phyloP scores from a whole-genome alignment of 2,797 vertebrate genomes.

The Rhadinocentrus ornatus region DNA sequence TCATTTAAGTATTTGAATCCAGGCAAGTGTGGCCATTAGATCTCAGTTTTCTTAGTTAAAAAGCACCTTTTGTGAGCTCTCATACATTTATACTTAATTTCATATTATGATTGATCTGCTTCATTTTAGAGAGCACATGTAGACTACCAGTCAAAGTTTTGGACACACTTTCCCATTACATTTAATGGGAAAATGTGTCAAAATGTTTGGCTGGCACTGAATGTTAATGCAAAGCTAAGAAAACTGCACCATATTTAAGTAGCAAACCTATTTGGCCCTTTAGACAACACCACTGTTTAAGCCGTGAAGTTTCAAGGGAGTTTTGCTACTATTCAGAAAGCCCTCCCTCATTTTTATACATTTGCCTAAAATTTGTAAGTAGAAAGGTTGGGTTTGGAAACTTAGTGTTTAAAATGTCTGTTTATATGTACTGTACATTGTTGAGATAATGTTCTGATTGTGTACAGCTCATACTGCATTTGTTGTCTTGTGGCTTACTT shows the following conservation, averaged over 20 bases:
- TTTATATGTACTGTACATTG: slow-evolving; percentile 18
- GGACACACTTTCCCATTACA: no score
- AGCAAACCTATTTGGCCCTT: slow-evolving; percentile 28
- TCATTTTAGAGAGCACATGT: neutral
- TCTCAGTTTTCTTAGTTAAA: slow-evolving; percentile 2
- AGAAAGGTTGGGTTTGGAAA: neutral
- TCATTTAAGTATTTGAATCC: slow-evolving; percentile 15
- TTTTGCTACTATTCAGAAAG: slow-evolving; percentile 36
- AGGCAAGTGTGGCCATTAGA: neutral
- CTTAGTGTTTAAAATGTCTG: slow-evolving; percentile 27
- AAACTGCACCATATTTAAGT: slow-evolving; percentile 26
- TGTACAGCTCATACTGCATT: slow-evolving; percentile 42
- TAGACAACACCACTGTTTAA: slow-evolving; percentile 49
- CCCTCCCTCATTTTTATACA: slow-evolving; percentile 51
- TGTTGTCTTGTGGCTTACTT: slow-evolving; percentile 23
- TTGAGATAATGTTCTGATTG: slow-evolving; percentile 15
- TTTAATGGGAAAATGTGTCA: neutral
- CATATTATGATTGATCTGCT: neutral
- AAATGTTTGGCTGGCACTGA: neutral
- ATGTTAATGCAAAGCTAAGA: slow-evolving; percentile 15
- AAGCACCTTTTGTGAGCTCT: slow-evolving; percentile 40
- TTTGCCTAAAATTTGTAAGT: slow-evolving; percentile 47
- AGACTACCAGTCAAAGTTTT: neutral
- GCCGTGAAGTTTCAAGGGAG: slow-evolving; percentile 37
- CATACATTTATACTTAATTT: neutral